Evolutionary conservation across 2,113 vertebrate species (phyloP).

Genomic region (Rutilus rutilus): DNA sequence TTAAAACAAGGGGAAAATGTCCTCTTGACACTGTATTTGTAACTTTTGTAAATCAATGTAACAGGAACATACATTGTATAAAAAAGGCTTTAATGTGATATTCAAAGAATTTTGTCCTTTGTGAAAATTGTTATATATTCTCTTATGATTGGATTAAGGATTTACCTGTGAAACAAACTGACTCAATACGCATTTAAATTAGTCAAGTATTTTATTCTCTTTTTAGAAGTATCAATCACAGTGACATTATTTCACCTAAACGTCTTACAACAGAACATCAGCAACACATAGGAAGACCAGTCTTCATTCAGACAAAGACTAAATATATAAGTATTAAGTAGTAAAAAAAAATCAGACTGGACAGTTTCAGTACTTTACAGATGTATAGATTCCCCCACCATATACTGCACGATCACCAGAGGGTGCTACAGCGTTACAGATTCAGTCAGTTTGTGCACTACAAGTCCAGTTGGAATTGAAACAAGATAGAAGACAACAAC

Average conservation of each 20-base stretch:
- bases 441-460: not conserved
- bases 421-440: not conserved
- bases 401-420: conserved; percentile 12
- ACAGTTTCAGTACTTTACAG: not conserved
- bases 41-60: not conserved
- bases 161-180: not conserved
- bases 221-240: not conserved
- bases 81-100: not conserved
- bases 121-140: not conserved
- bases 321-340: not conserved
- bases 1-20: not conserved
- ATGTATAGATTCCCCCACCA: not conserved
- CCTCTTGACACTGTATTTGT: not conserved
- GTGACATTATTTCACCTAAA: not conserved
- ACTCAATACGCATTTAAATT: not conserved
- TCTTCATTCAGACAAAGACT: not conserved
- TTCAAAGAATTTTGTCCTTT: not conserved
- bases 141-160: not conserved
- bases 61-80: not conserved
- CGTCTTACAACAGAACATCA: not conserved
- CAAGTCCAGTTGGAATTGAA: not conserved
- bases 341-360: not conserved
- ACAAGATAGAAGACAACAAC: not conserved
- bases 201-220: not conserved
- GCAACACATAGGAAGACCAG: not conserved